These are phyloP conservation scores for Zaprionus gabonicus DNA, from an alignment of 1,140 invertebrate genomes.

Conservation along the genomic window DNA sequence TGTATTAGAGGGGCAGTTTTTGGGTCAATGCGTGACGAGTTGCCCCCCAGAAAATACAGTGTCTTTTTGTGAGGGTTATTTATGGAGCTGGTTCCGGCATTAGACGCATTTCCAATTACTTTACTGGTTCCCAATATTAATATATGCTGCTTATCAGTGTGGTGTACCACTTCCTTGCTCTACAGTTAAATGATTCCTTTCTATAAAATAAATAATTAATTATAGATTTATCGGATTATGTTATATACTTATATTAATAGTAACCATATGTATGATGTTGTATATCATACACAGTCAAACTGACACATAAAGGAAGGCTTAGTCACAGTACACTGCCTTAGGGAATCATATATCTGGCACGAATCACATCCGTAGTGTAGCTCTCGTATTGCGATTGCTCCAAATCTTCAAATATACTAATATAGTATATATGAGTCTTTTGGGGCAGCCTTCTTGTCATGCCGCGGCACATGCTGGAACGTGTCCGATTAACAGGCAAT, in stretches of 20 bases:
- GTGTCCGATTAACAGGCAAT: constrained; percentile 56
- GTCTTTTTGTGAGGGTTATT: neutral
- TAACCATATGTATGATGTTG: no score
- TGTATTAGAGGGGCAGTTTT: neutral
- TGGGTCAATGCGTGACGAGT: neutral
- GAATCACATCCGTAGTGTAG: neutral
- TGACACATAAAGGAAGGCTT: neutral
- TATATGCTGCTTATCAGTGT: neutral
- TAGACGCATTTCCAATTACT: neutral
- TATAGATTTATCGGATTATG: neutral
- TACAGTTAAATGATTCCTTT: neutral
- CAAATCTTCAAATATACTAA: neutral
- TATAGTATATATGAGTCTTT: neutral
- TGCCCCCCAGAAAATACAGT: neutral
- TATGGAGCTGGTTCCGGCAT: neutral
- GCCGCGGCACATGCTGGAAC: constrained; percentile 40
- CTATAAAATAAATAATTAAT: neutral
- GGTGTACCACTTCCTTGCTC: neutral
- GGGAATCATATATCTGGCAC: neutral
- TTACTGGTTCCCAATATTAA: neutral
- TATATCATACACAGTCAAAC: no score
- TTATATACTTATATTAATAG: no score
- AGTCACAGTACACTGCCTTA: neutral
- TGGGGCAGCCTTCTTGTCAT: constrained; percentile 19
- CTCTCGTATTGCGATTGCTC: neutral